Evolutionary conservation across 2,113 vertebrate genomes (phyloP).

Genomic region (Silurus meridionalis): DNA sequence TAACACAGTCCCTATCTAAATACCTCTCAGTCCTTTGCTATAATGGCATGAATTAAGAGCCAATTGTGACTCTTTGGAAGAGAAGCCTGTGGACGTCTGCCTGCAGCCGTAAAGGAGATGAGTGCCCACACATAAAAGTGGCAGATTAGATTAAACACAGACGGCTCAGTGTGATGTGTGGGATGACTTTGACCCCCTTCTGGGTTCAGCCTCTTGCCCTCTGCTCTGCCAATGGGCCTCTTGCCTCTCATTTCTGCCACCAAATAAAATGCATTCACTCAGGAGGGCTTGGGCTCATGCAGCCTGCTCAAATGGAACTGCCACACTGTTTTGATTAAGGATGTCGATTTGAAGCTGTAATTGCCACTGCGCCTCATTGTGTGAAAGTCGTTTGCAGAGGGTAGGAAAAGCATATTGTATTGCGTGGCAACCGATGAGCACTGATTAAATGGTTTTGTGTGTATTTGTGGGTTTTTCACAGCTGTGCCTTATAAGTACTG

Average conservation of each 20-base stretch:
- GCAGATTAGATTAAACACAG: conserved; percentile 64
- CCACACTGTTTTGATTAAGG: conserved; percentile 71
- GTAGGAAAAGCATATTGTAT: conserved; percentile 69
- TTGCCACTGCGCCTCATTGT: conserved; percentile 64
- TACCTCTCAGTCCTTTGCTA: conserved; percentile 18
- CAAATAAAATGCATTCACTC: conserved; percentile 46
- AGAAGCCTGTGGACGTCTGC: conserved; percentile 15
- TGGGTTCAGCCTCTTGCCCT: conserved; percentile 33
- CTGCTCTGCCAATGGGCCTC: conserved; percentile 18
- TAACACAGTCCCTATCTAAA: conserved; percentile 1
- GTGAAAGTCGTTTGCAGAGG: conserved; percentile 58
- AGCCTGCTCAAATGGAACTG: conserved; percentile 71
- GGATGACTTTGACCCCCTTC: conserved; percentile 59
- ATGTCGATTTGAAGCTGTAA: conserved; percentile 71
- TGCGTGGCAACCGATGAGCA: conserved; percentile 61
- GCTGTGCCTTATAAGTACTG: conserved; percentile 24
- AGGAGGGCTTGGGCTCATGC: conserved; percentile 49
- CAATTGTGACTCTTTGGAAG: conserved; percentile 30
- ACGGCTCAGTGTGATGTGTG: conserved; percentile 58
- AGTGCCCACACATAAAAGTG: conserved; percentile 61
- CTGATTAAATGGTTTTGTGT: conserved; percentile 70
- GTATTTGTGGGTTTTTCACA: conserved; percentile 59
- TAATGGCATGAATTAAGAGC: conserved; percentile 46
- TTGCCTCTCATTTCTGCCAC: conserved; percentile 26
- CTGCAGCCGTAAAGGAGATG: conserved; percentile 41